Percentiles rank a stretch among this genome's conserved stretches.
These are phyloP conservation scores for Haliclona indistincta DNA, from an alignment of 37 sponge, comb jelly and placozoan species.

Conservation along the genomic window DNA sequence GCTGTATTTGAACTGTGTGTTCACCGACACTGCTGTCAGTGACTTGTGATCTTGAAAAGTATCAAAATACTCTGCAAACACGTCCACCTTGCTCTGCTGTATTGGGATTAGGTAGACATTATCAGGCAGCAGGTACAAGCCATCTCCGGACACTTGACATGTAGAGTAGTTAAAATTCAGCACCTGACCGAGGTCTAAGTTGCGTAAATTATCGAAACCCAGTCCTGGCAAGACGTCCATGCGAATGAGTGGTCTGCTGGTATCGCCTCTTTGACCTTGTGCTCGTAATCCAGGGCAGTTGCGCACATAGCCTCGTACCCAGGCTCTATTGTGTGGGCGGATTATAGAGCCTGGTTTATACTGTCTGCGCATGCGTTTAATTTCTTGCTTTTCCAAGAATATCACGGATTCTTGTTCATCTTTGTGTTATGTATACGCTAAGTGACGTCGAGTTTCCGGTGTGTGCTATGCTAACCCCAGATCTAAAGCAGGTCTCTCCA, in stretches of 20 bases:
- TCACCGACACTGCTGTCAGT: slow-evolving; percentile 49
- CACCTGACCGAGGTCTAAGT: slow-evolving; percentile 63
- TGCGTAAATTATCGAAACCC: slow-evolving; percentile 78
- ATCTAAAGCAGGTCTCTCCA: too few relatives aligned
- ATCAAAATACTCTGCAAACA: slow-evolving; percentile 48
- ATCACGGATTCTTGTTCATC: too few relatives aligned
- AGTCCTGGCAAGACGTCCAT: slow-evolving; percentile 74
- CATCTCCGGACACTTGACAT: slow-evolving; percentile 60
- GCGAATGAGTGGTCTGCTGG: slow-evolving; percentile 28
- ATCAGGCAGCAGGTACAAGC: slow-evolving; percentile 69
- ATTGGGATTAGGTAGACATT: slow-evolving; percentile 46
- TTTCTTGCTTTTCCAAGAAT: too few relatives aligned
- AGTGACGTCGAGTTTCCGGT: too few relatives aligned
- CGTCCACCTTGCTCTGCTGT: slow-evolving; percentile 54
- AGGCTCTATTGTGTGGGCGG: too few relatives aligned
- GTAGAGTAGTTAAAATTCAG: slow-evolving; percentile 51
- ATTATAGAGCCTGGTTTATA: too few relatives aligned
- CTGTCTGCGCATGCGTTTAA: too few relatives aligned
- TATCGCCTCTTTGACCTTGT: not conserved
- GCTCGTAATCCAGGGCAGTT: slow-evolving; percentile 52
- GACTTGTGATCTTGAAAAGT: slow-evolving; percentile 59
- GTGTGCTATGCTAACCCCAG: too few relatives aligned
- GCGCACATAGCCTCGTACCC: slow-evolving; percentile 71
- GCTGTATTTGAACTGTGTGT: slow-evolving; percentile 28
- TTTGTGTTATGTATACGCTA: too few relatives aligned